Evolutionary conservation across 2,113 vertebrate species (phyloP), one percentile per base, ranked within the genome.

Genomic region (Macquaria australasica): DNA sequence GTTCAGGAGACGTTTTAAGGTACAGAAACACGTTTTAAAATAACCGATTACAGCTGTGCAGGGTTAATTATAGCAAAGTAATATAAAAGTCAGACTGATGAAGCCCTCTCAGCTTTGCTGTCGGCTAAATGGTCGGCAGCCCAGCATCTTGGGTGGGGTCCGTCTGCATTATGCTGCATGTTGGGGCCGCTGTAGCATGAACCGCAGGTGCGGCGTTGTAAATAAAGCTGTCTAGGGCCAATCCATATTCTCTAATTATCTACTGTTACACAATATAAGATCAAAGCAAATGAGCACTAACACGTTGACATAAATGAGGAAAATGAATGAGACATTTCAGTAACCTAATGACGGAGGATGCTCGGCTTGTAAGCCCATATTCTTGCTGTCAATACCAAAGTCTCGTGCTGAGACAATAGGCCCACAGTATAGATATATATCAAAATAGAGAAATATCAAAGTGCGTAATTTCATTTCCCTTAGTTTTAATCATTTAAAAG

Each of bases 141-240:
- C 76, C 89, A 91, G 92, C 91, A 90, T 93, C 94, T 96, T 95
- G 96, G 96, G 96, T 95, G 96, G 95, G 96, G 96, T 96, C 96
- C 93, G 93, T 95, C 96, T 96, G 95, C 96, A 96, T 95, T 96
- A 95, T 96, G 94, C 95, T 95, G 93, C 93, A 91, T 92, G 91
- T 75, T 66, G 84, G 89, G 88, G 91, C 93, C 87, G 91, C 79
- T 80, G 85, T 73, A 82, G 79, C 88, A 71, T 73, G 48, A 77
- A 84, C 25, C 56, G 89, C 86, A 93, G 91, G 93, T 92, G 91
- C 92, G 86, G 91, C 88, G 82, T 87, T 84, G 79, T 82, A 76
- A 89, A 91, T 87, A 83, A 84, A 88, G 41, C 82, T 37, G 43
- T 72, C 62, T n/a, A 15, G 6, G 23, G 6, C 31, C 23, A 31